These are phyloP conservation scores for Bombus pyrosoma DNA, from an alignment of 1,140 invertebrate species.

Conservation along the genomic window DNA sequence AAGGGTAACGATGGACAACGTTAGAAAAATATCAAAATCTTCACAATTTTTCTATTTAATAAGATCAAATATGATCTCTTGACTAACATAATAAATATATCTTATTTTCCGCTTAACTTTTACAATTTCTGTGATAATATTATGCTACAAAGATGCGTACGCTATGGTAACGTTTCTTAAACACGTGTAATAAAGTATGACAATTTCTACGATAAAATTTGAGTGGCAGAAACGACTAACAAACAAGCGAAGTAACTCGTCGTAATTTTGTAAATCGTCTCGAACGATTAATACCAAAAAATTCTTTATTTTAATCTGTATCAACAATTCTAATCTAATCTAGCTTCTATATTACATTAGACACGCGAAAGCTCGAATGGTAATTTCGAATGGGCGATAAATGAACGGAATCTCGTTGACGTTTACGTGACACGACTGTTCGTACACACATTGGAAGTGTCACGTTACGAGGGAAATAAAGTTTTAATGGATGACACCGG, in stretches of 20 bases:
- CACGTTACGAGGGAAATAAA: conserved; percentile 25
- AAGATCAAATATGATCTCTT: too few species aligned
- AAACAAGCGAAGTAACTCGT: too few species aligned
- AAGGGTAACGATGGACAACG: too few species aligned
- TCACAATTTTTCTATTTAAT: too few species aligned
- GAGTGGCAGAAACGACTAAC: not conserved
- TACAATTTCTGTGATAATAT: not conserved
- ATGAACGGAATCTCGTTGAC: not conserved
- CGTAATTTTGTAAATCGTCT: not conserved
- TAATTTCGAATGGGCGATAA: not conserved
- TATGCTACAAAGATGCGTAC: not conserved
- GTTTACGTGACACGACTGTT: not conserved
- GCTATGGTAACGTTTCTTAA: not conserved
- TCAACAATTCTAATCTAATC: not conserved
- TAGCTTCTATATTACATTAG: not conserved
- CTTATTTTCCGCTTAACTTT: not conserved
- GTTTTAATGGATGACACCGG: conserved; percentile 32
- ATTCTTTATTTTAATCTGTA: not conserved
- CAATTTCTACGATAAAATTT: not conserved
- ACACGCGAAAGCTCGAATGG: not conserved
- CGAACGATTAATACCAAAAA: not conserved
- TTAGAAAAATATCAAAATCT: too few species aligned
- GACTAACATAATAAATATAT: too few species aligned
- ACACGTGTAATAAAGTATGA: not conserved
- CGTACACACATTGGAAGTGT: not conserved